Conservation (phyloP, 2,888 invertebrate species). For the Chloroclystis v-ata region DNA sequence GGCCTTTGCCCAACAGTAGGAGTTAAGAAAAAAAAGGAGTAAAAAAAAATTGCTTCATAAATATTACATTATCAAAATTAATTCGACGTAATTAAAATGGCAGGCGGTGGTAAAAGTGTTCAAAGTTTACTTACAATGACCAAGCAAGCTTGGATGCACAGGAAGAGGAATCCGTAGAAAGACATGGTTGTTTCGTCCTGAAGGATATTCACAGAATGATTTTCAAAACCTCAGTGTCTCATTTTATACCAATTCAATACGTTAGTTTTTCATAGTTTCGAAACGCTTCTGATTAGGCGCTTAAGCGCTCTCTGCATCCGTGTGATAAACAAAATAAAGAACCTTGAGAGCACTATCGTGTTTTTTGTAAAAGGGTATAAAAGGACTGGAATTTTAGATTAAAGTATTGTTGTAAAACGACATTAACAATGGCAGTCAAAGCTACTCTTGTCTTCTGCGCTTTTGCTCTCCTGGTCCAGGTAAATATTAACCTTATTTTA, state of each 20-base stretch:
- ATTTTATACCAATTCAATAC: neutral
- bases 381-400: constrained; percentile 1
- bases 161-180: constrained; percentile 33
- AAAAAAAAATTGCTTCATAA: too few species aligned
- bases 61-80: too few species aligned
- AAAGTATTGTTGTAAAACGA: neutral
- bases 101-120: too few species aligned
- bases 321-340: neutral
- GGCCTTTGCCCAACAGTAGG: too few species aligned
- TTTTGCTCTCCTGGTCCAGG: constrained; percentile 18
- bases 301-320: neutral
- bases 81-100: too few species aligned
- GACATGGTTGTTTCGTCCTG: constrained; percentile 26
- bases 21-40: too few species aligned
- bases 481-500: neutral
- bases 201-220: constrained; percentile 4
- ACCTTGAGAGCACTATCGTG: neutral
- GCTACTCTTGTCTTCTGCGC: constrained; percentile 22
- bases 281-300: neutral
- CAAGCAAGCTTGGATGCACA: constrained; percentile 46
- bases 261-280: neutral
- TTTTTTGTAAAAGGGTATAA: constrained; percentile 6
- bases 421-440: constrained; percentile 18
- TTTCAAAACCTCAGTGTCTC: neutral
- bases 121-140: constrained; percentile 36